Evolutionary conservation across 2,888 invertebrate genomes (phyloP), one percentile per base, ranked within the genome.

Genomic region (Octonoba sinensis): DNA sequence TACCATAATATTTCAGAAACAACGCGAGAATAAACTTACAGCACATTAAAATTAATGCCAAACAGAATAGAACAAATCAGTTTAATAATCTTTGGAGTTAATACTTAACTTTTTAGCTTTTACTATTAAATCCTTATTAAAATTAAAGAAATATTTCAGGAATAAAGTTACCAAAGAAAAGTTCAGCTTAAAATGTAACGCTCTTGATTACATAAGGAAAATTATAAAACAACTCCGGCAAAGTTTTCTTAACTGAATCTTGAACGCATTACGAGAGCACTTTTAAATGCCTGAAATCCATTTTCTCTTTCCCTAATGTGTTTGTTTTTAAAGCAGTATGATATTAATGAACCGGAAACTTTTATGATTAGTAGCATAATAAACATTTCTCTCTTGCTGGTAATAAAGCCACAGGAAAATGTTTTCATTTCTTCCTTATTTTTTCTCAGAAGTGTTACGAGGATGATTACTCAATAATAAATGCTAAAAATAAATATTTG

Each of bases 361-460:
- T 59, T 22, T 59, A 59, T 59, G 22, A 59, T 59, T 59, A 59
- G 6, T 15, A 4, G 24, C 27, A 24, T 59, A 24, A 59, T 59
- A 59, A 59, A 59, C 22, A 24, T 59, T 24, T n/a, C n/a, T 22
- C n/a, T 24, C 8, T 11, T n/a, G 22, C 12, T 13, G 3, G 13
- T 27, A 59, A 59, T 59, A 59, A 59, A 18, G 15, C 59, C 59
- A 15, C 8, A 27, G 59, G 59, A 27, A 59, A 59, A 59, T 18
- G 27, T 59, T 59, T 59, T 56, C 56, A 18, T 18, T 20, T 18
- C 47, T n/a, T 56, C 27, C 18, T 56, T 13, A 1, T 59, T 13
- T 59, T 24, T 13, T 27, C 8, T 22, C n/a, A 15, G 27, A 24
- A 24, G 18, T 4, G 27, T 18, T 24, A 8, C 59, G 20, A 27